Evolutionary conservation across 2,888 invertebrate genomes (phyloP), one percentile per base, ranked within the genome.

Genomic region (Pandemis cinnamomeana): DNA sequence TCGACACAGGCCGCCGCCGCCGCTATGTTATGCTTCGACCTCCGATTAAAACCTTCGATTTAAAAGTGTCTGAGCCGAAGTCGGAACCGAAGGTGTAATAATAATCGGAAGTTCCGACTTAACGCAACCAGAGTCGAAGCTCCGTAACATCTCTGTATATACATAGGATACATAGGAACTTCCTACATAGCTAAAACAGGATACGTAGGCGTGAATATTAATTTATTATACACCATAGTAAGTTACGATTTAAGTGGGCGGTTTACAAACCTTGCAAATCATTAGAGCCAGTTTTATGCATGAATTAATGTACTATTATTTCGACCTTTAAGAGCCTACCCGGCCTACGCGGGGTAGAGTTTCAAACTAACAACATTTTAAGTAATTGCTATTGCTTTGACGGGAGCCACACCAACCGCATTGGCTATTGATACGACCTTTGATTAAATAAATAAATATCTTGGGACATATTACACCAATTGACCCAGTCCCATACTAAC

Each of bases 381-480:
- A 62, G 72, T 72, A 67, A 72, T 72, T 72, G 72, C 53, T 51
- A 11, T 42, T 61, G 51, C 36, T 62, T 44, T 51, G 7, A 27
- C 4, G 53, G 67, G 62, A 67, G 53, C 11, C 46, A 4, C 53
- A 53, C 53, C 46, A 11, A 67, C 67, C 67, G 48, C 36, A 46
- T 41, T 41, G 7, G 51, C 51, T 51, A 51, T 51, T n/a, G 27
- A 4, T 36, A 36, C 27, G 27, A 36, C 27, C 2, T 36, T 36
- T 36, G 27, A 36, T 4, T 36, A 36, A 20, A 20, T 20, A 20
- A 20, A 20, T 20, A 20, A 20, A 20, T 20, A 20, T 20, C 20
- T 20, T 20, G 20, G 20, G 20, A 20, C 20, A 20, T 0, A 20
- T 20, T 20, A 20, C 20, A 20, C 20, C 20, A 0, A 20, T 20